Evolutionary conservation across 2,888 invertebrate species (phyloP).

Genomic region (Anodontia alba): DNA sequence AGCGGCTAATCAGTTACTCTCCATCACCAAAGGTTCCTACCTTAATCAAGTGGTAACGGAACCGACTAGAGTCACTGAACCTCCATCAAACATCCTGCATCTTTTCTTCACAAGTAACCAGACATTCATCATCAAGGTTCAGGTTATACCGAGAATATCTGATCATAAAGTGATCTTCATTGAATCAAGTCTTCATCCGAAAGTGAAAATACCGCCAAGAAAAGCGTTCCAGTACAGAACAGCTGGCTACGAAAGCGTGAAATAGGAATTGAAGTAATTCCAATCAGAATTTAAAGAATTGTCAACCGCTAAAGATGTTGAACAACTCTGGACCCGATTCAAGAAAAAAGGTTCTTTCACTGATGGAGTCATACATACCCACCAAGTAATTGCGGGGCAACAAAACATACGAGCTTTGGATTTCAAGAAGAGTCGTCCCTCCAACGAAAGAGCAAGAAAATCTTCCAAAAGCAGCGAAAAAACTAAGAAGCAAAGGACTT

Average conservation of each 20-base stretch:
- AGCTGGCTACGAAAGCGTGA: constrained; percentile 23
- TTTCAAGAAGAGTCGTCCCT: neutral
- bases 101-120: constrained; percentile 39
- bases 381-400: neutral
- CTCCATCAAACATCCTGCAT: constrained; percentile 22
- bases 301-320: neutral
- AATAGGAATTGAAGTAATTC: neutral
- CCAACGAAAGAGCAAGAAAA: neutral
- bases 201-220: neutral
- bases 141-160: constrained; percentile 33
- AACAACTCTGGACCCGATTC: neutral
- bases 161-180: constrained; percentile 36
- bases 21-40: constrained; percentile 16
- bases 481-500: neutral
- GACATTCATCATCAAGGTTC: constrained; percentile 17
- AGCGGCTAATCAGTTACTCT: constrained; percentile 23
- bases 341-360: neutral
- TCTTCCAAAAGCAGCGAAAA: neutral
- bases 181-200: constrained; percentile 27
- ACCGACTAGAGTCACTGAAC: constrained; percentile 31
- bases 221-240: constrained; percentile 20
- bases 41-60: constrained; percentile 28
- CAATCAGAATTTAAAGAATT: neutral
- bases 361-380: neutral
- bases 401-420: neutral